Percentiles rank a stretch among this genome's conserved stretches.
phyloP scores from a whole-genome alignment of 2,113 vertebrate species.

The Pristiophorus japonicus region DNA sequence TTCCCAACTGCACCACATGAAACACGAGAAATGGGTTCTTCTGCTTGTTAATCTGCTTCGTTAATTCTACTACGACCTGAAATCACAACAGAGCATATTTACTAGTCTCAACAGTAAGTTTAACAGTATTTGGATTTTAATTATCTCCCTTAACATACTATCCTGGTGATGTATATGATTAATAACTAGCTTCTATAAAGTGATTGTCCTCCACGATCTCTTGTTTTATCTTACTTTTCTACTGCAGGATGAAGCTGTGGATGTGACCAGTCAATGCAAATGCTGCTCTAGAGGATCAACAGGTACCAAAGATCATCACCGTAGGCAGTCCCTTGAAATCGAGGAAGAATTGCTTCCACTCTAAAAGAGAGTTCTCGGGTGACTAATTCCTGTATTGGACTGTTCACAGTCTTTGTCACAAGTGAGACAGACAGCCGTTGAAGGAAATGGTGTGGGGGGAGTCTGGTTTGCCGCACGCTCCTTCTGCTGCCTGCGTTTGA shows the following conservation, averaged over 20 bases:
- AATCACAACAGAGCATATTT: background rate
- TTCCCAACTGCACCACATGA: constrained; percentile 70
- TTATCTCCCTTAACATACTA: background rate
- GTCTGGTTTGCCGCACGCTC: too few species aligned
- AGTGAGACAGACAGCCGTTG: too few species aligned
- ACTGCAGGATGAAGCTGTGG: background rate
- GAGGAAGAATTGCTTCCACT: too few species aligned
- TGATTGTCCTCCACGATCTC: background rate
- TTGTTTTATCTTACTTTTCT: background rate
- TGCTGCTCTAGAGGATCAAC: background rate
- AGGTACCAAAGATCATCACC: too few species aligned
- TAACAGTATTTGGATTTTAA: background rate
- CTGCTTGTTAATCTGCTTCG: constrained; percentile 57
- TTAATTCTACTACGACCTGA: constrained; percentile 73
- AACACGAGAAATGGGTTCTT: constrained; percentile 70
- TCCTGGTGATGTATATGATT: background rate
- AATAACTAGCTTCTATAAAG: too few species aligned
- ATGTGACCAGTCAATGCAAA: background rate
- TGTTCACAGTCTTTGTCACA: too few species aligned
- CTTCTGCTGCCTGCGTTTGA: too few species aligned
- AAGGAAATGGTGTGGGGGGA: too few species aligned
- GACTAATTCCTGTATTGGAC: too few species aligned
- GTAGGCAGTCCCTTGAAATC: too few species aligned
- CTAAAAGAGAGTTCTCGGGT: too few species aligned
- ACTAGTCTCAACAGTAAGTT: background rate